Percentiles rank a stretch among this genome's conserved stretches.
Evolutionary conservation across 2,113 vertebrate species (phyloP).

Genomic region (Etheostoma spectabile): DNA sequence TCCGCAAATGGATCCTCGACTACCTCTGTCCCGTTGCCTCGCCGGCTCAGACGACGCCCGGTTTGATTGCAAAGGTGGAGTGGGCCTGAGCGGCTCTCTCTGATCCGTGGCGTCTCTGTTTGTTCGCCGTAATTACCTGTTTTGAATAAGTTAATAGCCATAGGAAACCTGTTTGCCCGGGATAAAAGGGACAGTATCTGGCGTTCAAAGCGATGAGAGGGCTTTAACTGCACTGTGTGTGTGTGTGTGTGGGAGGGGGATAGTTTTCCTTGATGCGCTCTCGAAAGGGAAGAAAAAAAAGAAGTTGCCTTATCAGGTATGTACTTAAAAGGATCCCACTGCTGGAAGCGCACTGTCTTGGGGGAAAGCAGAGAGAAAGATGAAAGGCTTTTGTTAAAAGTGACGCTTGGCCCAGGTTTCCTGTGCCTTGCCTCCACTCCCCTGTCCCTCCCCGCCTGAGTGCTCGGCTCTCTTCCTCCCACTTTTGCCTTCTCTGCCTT

Average conservation of each 20-base stretch:
- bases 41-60: constrained; percentile 28
- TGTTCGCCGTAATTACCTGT: constrained; percentile 81
- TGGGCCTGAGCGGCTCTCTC: constrained; percentile 56
- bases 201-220: constrained; percentile 79
- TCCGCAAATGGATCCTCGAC: constrained; percentile 79
- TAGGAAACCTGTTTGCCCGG: constrained; percentile 74
- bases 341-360: constrained; percentile 88
- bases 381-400: constrained; percentile 97
- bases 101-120: constrained; percentile 65
- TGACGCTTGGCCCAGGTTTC: constrained; percentile 94
- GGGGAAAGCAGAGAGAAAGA: constrained; percentile 90
- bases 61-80: constrained; percentile 77
- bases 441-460: constrained; percentile 84
- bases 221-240: constrained; percentile 68
- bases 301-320: constrained; percentile 92
- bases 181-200: constrained; percentile 81
- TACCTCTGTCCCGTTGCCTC: constrained; percentile 59
- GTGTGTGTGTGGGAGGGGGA: constrained; percentile 81
- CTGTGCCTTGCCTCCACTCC: constrained; percentile 87
- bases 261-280: constrained; percentile 86
- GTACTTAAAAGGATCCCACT: constrained; percentile 93
- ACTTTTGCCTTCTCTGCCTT: constrained; percentile 81
- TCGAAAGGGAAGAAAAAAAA: constrained; percentile 60
- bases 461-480: constrained; percentile 83
- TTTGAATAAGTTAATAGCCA: constrained; percentile 83